A percentile compares a stretch with the other conserved stretches of the same genome.
These are phyloP conservation scores for Onychostoma macrolepis DNA, from an alignment of 2,113 vertebrate species.

Conservation along the genomic window DNA sequence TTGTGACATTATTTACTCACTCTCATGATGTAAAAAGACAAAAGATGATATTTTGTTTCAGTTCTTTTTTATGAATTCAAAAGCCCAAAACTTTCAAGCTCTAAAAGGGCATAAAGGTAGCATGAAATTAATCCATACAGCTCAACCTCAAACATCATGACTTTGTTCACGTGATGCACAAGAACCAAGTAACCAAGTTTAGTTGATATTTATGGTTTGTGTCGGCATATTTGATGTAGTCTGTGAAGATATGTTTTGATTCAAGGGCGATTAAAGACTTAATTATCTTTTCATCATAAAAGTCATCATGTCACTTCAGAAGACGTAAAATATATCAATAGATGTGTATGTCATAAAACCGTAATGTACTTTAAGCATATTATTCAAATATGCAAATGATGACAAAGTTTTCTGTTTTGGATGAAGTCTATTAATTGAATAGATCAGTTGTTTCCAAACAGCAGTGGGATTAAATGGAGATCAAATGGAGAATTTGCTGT, in stretches of 20 bases:
- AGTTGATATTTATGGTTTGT: not conserved
- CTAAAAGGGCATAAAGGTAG: not conserved
- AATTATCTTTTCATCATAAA: not conserved
- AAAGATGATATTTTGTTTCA: not conserved
- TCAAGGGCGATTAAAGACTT: not conserved
- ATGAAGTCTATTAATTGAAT: not conserved
- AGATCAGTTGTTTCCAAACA: not conserved
- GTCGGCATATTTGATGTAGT: not conserved
- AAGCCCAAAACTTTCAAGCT: not conserved
- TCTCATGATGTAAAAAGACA: not conserved
- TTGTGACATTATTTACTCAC: not conserved
- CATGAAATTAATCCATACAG: not conserved
- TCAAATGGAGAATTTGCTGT: not conserved
- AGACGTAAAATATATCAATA: not conserved
- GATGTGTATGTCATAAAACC: not conserved
- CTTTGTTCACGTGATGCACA: not conserved
- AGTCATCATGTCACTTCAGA: not conserved
- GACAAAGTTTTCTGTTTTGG: not conserved
- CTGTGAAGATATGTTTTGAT: not conserved
- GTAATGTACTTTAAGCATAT: not conserved
- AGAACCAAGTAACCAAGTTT: not conserved
- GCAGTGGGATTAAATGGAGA: not conserved
- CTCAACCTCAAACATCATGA: not conserved
- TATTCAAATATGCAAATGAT: not conserved
- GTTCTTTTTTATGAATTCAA: not conserved